Evolutionary conservation across 2,797 vertebrate species (phyloP).

Genomic region (Danio choprae): DNA sequence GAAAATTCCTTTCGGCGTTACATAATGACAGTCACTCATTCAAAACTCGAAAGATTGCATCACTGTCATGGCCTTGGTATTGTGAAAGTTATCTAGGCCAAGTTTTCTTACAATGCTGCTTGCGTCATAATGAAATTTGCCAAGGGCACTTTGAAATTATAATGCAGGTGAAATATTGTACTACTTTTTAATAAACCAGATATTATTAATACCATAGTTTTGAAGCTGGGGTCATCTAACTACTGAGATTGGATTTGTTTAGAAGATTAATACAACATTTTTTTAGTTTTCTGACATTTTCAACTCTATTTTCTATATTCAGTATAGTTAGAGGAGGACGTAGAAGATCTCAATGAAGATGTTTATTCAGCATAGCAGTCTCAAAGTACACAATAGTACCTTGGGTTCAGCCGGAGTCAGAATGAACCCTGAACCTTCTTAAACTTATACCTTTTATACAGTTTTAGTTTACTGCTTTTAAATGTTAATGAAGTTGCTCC

Average conservation of each 20-base stretch:
- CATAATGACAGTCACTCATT: slow-evolving; percentile 46
- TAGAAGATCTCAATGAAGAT: too few species aligned
- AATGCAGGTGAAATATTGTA: slow-evolving; percentile 12
- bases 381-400: too few species aligned
- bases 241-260: background rate
- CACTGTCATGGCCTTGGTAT: slow-evolving; percentile 26
- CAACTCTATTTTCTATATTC: too few species aligned
- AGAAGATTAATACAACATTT: background rate
- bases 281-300: too few species aligned
- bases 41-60: slow-evolving; percentile 47
- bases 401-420: too few species aligned
- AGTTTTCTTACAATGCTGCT: slow-evolving; percentile 19
- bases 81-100: slow-evolving; percentile 45
- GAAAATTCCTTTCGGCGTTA: slow-evolving; percentile 61
- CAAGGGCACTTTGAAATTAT: background rate
- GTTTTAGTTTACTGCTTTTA: too few species aligned
- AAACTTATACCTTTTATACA: too few species aligned
- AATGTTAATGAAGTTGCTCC: too few species aligned
- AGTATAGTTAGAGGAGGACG: too few species aligned
- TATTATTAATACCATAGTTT: background rate
- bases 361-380: too few species aligned
- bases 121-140: slow-evolving; percentile 16
- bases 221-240: background rate
- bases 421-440: too few species aligned
- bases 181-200: background rate